A percentile compares a stretch with the other conserved stretches of the same genome.
Conservation (phyloP, 35 echinoderm and acorn worm species). For the Ophiothrix spiculata region DNA sequence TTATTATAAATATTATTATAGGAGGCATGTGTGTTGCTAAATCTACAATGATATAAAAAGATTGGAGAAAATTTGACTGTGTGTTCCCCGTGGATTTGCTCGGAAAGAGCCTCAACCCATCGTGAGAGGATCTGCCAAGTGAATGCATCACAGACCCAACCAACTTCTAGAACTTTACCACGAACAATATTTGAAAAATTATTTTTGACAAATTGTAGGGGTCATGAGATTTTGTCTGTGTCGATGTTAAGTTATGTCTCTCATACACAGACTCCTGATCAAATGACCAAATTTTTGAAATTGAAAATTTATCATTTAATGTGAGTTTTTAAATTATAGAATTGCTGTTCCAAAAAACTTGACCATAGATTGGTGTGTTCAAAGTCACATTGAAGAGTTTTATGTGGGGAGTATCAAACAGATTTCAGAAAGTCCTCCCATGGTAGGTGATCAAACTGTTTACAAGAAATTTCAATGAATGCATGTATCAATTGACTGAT, state of each 20-base stretch:
- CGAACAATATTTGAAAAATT: not conserved
- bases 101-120: not conserved
- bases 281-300: not conserved
- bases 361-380: not conserved
- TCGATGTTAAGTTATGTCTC: not conserved
- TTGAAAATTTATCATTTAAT: not conserved
- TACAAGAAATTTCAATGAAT: no score
- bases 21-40: not conserved
- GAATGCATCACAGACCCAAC: not conserved
- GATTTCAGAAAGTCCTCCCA: not conserved
- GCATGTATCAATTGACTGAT: no score
- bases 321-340: no score
- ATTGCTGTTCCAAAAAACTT: not conserved
- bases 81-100: not conserved
- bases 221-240: constrained; percentile 8
- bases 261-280: not conserved
- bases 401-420: not conserved
- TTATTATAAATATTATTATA: not conserved
- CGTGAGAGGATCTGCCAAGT: not conserved
- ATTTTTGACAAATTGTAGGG: not conserved
- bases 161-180: not conserved
- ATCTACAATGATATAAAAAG: not conserved
- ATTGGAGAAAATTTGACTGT: not conserved
- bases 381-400: not conserved
- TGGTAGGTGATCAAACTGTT: no score